Evolutionary conservation across 2,113 vertebrate genomes (phyloP).

Genomic region (Gymnorhina tibicen): DNA sequence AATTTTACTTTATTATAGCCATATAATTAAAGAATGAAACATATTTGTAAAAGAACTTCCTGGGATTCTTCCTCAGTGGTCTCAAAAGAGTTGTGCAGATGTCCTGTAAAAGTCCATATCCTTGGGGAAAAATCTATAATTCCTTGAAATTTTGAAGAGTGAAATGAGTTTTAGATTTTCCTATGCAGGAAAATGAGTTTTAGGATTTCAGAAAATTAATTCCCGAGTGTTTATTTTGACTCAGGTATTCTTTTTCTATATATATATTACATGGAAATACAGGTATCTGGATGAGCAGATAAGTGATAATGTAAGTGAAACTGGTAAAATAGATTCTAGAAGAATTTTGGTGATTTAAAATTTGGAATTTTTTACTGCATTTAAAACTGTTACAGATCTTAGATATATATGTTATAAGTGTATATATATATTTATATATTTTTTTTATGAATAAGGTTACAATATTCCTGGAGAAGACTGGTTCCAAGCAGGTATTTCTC

Average conservation of each 20-base stretch:
- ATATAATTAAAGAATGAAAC: neutral
- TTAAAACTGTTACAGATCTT: neutral
- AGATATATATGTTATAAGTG: neutral
- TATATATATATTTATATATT: neutral
- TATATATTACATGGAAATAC: neutral
- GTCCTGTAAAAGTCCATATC: neutral
- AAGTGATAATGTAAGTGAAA: neutral
- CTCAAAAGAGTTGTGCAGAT: neutral
- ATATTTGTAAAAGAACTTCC: neutral
- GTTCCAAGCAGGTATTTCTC: neutral
- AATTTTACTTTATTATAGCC: neutral
- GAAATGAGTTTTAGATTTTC: neutral
- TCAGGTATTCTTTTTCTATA: neutral
- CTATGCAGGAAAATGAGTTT: neutral
- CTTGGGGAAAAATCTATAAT: neutral
- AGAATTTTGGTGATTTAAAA: neutral
- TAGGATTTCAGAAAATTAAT: neutral
- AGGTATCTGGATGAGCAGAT: neutral
- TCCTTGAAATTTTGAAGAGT: neutral
- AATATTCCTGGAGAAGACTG: neutral
- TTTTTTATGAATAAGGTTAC: neutral
- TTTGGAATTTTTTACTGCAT: neutral
- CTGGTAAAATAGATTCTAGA: neutral
- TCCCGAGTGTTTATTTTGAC: neutral
- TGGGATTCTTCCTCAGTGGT: neutral